Base-by-base conservation (phyloP, 1,140 invertebrate genomes). In the Lethocerus indicus region DNA sequence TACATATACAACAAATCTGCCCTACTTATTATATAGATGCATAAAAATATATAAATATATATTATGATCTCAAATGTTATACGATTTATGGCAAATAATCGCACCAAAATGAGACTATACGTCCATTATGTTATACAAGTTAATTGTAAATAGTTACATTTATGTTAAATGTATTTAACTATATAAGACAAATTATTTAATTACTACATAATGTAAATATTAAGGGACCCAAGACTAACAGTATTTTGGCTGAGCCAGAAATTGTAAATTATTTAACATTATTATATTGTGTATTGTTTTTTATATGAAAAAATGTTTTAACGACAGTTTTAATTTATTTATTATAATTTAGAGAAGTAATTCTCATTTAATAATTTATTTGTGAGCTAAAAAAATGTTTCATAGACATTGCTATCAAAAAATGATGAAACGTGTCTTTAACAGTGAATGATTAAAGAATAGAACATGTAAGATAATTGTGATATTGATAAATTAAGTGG, bases 181-280 rank as follows among this genome's bases (percentile, higher is more conserved):
- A n/a, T n/a, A n/a, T n/a, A n/a, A n/a, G n/a, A n/a, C n/a, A n/a
- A n/a, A n/a, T n/a, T n/a, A n/a, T n/a, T n/a, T n/a, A n/a, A n/a
- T n/a, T n/a, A n/a, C n/a, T n/a, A 44, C 25, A 20, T 21, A 21
- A 32, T 51, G 50, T 51, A 51, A 20, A 51, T 51, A 51, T 39
- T 51, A 28, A 24, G 50, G 50, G 50, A 51, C 50, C 50, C 47
- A 51, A 51, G 47, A 48, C 13, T 37, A 48, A 48, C 47, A 48
- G 32, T 37, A 48, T 48, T 48, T 48, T 37, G 32, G 29, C 16
- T 51, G 47, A 29, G 49, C 26, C 39, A 26, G 36, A 51, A 51
- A 51, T 51, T 51, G 43, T 51, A 51, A 51, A 51, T 51, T 51
- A 44, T 51, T 47, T 23, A 47, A n/a, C n/a, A n/a, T n/a, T n/a